Percentiles rank a stretch among this genome's conserved stretches.
Conservation (phyloP, 2,888 invertebrate genomes). For the Sceliomorpha sp. region DNA sequence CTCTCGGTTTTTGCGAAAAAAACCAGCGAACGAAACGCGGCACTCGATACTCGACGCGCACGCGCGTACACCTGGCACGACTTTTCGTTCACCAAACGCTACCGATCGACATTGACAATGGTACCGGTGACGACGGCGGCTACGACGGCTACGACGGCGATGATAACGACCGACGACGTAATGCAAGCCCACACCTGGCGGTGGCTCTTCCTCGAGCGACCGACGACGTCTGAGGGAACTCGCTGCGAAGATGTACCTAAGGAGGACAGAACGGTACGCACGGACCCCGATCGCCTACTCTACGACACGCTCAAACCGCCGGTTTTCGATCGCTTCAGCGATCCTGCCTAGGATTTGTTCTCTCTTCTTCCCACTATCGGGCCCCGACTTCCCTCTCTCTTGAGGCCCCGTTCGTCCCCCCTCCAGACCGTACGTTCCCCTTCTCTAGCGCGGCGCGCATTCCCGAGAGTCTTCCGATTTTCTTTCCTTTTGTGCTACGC, state of each 20-base stretch:
- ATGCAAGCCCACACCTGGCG: constrained; percentile 71
- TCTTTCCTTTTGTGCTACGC: constrained; percentile 54
- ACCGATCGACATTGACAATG: constrained; percentile 38
- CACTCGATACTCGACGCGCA: constrained; percentile 12
- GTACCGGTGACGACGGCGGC: constrained; percentile 31
- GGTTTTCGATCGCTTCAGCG: constrained; percentile 69
- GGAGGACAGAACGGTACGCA: constrained; percentile 80
- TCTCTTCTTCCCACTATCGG: constrained; percentile 51
- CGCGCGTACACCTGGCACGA: constrained; percentile 35
- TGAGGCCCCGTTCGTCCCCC: constrained; percentile 48
- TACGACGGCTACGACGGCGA: background rate
- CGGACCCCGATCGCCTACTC: constrained; percentile 74
- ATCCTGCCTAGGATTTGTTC: constrained; percentile 60
- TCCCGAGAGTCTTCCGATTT: constrained; percentile 54
- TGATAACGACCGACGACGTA: constrained; percentile 29
- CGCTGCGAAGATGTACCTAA: constrained; percentile 70
- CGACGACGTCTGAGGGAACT: constrained; percentile 76
- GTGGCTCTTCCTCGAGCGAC: constrained; percentile 76
- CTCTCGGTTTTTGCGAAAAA: too few relatives aligned
- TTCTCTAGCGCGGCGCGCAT: constrained; percentile 47
- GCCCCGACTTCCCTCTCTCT: constrained; percentile 49
- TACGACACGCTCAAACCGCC: constrained; percentile 77
- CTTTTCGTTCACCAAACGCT: constrained; percentile 27
- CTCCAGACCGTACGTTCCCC: constrained; percentile 39
- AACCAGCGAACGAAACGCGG: background rate